phyloP scores from a whole-genome alignment of 2,888 invertebrate species.

The Agelastica alni region DNA sequence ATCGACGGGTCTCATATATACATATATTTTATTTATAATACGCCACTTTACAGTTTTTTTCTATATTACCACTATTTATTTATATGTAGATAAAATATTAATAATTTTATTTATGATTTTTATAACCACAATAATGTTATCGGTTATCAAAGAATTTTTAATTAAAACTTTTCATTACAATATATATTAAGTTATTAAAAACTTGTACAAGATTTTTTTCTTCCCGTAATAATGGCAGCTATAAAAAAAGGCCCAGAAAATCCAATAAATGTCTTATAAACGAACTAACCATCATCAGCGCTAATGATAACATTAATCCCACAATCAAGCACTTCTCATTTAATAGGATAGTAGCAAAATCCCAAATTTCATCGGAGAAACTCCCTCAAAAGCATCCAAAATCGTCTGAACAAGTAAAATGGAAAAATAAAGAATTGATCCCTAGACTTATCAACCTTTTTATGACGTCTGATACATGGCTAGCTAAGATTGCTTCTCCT shows the following conservation, averaged over 20 bases:
- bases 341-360: neutral
- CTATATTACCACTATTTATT: too few relatives aligned
- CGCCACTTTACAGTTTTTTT: too few relatives aligned
- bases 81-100: too few relatives aligned
- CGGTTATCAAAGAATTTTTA: too few relatives aligned
- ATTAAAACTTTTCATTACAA: too few relatives aligned
- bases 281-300: neutral
- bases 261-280: slow-evolving; percentile 2
- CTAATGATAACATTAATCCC: neutral
- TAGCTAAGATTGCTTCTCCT: slow-evolving; percentile 30
- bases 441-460: slow-evolving; percentile 30
- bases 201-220: too few relatives aligned
- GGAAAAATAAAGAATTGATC: slow-evolving; percentile 26
- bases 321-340: neutral
- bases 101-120: too few relatives aligned
- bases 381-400: neutral
- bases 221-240: neutral
- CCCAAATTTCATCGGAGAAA: neutral
- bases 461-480: slow-evolving; percentile 33
- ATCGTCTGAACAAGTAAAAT: slow-evolving; percentile 2
- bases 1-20: too few relatives aligned
- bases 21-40: too few relatives aligned
- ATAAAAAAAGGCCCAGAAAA: neutral
- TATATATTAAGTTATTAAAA: too few relatives aligned
- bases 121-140: too few relatives aligned